phyloP scores from a whole-genome alignment of 2,888 invertebrate genomes.

The Sarcophaga caerulescens region DNA sequence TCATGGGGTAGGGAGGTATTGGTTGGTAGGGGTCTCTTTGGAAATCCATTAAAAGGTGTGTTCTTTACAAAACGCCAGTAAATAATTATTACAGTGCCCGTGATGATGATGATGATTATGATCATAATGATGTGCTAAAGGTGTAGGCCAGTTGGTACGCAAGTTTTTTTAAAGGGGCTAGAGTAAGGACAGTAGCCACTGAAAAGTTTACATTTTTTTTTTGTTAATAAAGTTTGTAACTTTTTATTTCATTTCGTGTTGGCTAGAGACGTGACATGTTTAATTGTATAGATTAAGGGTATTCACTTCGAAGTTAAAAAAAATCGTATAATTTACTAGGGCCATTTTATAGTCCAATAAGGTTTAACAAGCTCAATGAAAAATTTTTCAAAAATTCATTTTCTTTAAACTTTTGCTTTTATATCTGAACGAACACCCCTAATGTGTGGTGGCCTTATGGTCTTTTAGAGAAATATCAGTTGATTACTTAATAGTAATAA shows the following conservation, averaged over 20 bases:
- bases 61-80: conserved; percentile 3
- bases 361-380: no score
- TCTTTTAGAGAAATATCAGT: background rate
- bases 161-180: background rate
- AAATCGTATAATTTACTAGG: no score
- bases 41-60: conserved; percentile 30
- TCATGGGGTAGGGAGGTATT: no score
- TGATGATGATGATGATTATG: background rate
- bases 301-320: background rate
- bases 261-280: conserved; percentile 1
- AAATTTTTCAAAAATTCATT: no score
- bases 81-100: background rate
- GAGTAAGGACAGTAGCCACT: background rate
- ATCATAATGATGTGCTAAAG: conserved; percentile 17
- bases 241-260: conserved; percentile 9
- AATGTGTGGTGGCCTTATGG: no score
- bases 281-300: background rate
- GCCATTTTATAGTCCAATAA: no score
- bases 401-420: no score
- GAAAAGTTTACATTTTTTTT: background rate
- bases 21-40: no score
- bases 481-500: background rate
- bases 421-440: no score
- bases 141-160: conserved; percentile 23
- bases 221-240: conserved; percentile 1